These are phyloP conservation scores for Synergus itoensis DNA, from an alignment of 2,888 invertebrate genomes.

Conservation along the genomic window DNA sequence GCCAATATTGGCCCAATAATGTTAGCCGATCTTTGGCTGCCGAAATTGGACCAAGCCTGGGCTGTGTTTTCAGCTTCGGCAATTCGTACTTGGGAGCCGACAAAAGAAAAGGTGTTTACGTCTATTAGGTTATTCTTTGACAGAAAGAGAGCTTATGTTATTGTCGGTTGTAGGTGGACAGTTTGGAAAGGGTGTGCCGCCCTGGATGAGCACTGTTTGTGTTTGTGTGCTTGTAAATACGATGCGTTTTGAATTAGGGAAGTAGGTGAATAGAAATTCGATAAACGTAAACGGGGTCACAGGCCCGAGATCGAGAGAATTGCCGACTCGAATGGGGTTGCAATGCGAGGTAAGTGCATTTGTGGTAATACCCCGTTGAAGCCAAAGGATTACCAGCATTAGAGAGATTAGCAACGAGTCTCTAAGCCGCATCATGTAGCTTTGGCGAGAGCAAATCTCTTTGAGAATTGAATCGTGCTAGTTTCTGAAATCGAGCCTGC, in stretches of 20 bases:
- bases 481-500: slow-evolving; percentile 61
- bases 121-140: slow-evolving; percentile 27
- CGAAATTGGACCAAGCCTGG: too few species aligned
- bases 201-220: not conserved
- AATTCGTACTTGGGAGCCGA: too few species aligned
- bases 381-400: slow-evolving; percentile 74
- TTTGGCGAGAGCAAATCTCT: slow-evolving; percentile 23
- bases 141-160: slow-evolving; percentile 18
- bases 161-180: slow-evolving; percentile 41
- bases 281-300: slow-evolving; percentile 36
- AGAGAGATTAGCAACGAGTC: slow-evolving; percentile 64
- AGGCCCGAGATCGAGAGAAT: slow-evolving; percentile 5
- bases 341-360: slow-evolving; percentile 66
- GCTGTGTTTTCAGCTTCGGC: too few species aligned
- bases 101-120: slow-evolving; percentile 41
- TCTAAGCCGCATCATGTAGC: slow-evolving; percentile 48
- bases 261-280: slow-evolving; percentile 34
- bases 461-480: slow-evolving; percentile 41
- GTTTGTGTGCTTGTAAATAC: not conserved
- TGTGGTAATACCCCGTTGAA: slow-evolving; percentile 70
- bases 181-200: slow-evolving; percentile 24
- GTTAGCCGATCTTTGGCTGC: too few species aligned
- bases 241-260: slow-evolving; percentile 38
- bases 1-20: too few species aligned
- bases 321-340: slow-evolving; percentile 28